Evolutionary conservation across 1,140 invertebrate genomes (phyloP).

Genomic region (Ostrea edulis): DNA sequence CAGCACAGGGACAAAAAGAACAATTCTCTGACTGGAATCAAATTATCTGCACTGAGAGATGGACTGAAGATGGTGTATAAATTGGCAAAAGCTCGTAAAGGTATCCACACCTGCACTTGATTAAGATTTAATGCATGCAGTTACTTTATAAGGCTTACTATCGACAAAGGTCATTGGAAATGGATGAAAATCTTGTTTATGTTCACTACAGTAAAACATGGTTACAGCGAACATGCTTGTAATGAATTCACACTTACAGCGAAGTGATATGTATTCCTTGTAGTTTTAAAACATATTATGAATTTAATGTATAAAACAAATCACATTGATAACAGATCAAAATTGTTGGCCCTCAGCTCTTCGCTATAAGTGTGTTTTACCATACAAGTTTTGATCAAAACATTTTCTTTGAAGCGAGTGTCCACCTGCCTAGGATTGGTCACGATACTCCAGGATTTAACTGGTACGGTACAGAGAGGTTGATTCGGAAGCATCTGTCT

Average conservation of each 20-base stretch:
- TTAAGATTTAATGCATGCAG: background rate
- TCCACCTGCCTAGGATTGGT: conserved; percentile 78
- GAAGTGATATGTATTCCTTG: background rate
- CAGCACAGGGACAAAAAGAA: conserved; percentile 74
- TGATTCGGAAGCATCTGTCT: conserved; percentile 76
- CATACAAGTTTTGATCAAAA: background rate
- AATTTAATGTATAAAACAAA: background rate
- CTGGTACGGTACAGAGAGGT: conserved; percentile 79
- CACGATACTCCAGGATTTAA: conserved; percentile 77
- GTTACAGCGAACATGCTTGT: background rate
- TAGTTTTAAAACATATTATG: background rate
- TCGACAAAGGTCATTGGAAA: too few species aligned
- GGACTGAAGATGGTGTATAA: conserved; percentile 70
- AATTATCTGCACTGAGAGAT: conserved; percentile 67
- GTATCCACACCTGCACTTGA: conserved; percentile 54
- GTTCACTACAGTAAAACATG: background rate
- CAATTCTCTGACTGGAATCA: conserved; percentile 73
- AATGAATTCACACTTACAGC: background rate
- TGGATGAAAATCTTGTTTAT: background rate
- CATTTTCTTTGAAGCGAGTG: conserved; percentile 70
- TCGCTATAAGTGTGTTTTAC: background rate
- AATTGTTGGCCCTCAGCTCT: background rate
- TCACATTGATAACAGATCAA: background rate
- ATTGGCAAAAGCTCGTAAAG: conserved; percentile 67
- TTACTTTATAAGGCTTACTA: too few species aligned